Percentiles rank a stretch among this genome's conserved stretches.
Evolutionary conservation across 1,140 invertebrate genomes (phyloP).

Genomic region (Philaenus spumarius): DNA sequence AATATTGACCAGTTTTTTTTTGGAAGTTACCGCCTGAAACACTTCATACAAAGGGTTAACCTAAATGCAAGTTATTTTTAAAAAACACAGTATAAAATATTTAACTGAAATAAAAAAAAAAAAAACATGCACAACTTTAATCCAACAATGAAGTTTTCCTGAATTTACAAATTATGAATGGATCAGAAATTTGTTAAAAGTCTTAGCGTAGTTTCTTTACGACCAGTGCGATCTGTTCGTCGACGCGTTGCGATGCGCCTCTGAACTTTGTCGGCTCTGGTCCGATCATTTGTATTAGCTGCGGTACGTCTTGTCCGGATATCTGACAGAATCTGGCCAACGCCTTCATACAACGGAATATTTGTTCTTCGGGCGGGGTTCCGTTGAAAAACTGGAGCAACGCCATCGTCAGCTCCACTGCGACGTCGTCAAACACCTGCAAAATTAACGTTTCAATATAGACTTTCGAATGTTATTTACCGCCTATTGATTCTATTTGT

Average conservation of each 20-base stretch:
- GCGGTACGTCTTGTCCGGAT: constrained; percentile 74
- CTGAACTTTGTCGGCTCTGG: constrained; percentile 76
- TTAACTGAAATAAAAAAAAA: too few species aligned
- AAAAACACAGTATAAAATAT: too few species aligned
- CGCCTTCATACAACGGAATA: constrained; percentile 71
- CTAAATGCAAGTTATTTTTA: too few species aligned
- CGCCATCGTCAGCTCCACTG: constrained; percentile 88
- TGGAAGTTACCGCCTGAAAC: too few species aligned
- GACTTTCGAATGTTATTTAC: neutral
- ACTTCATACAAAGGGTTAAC: too few species aligned
- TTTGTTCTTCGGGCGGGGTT: constrained; percentile 66
- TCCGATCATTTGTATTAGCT: constrained; percentile 87
- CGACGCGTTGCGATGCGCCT: constrained; percentile 69
- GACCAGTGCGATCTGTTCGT: constrained; percentile 55
- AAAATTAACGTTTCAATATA: constrained; percentile 15
- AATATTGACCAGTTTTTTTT: too few species aligned
- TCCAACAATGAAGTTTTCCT: too few species aligned
- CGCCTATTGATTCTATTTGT: too few species aligned
- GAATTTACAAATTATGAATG: too few species aligned
- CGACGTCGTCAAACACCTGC: constrained; percentile 89
- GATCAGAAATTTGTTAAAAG: too few species aligned
- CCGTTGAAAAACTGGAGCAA: constrained; percentile 81
- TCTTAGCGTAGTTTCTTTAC: constrained; percentile 19
- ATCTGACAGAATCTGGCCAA: constrained; percentile 72
- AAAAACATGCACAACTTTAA: too few species aligned